These are phyloP conservation scores for Pyrgilauda ruficollis DNA, from an alignment of 2,113 vertebrate genomes.

Conservation along the genomic window DNA sequence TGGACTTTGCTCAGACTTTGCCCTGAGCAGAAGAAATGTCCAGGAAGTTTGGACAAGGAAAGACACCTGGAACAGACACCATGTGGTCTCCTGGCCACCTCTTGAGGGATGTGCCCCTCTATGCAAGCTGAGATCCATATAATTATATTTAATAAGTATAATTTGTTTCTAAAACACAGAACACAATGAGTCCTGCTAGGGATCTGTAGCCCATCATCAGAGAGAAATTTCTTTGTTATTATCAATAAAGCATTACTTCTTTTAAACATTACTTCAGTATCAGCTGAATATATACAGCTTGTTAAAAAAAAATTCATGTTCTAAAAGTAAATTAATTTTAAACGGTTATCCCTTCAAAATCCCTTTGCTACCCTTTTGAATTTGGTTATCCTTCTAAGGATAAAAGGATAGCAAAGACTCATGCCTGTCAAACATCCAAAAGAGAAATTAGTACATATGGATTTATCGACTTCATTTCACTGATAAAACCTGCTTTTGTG, in stretches of 20 bases:
- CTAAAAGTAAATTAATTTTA: neutral
- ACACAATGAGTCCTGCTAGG: fast-evolving
- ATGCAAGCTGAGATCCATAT: neutral
- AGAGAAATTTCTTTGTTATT: neutral
- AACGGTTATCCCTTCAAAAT: neutral
- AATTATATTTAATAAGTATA: fast-evolving
- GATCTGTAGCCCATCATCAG: fast-evolving
- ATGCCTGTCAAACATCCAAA: neutral
- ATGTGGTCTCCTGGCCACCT: fast-evolving
- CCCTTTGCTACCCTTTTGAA: neutral
- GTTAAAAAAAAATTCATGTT: neutral
- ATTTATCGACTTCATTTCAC: neutral
- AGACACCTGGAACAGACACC: neutral
- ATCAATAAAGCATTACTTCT: neutral
- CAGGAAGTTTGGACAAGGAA: neutral
- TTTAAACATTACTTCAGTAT: neutral
- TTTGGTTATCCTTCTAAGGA: neutral
- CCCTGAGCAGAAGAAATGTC: neutral
- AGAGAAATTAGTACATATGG: neutral
- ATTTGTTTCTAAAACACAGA: neutral
- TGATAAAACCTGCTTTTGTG: neutral
- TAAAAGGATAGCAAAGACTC: neutral
- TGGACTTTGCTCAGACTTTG: neutral
- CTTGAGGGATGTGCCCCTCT: neutral
- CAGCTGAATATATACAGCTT: neutral